Evolutionary conservation across 2,113 vertebrate genomes (phyloP).

Genomic region (Mionectes macconnelli): DNA sequence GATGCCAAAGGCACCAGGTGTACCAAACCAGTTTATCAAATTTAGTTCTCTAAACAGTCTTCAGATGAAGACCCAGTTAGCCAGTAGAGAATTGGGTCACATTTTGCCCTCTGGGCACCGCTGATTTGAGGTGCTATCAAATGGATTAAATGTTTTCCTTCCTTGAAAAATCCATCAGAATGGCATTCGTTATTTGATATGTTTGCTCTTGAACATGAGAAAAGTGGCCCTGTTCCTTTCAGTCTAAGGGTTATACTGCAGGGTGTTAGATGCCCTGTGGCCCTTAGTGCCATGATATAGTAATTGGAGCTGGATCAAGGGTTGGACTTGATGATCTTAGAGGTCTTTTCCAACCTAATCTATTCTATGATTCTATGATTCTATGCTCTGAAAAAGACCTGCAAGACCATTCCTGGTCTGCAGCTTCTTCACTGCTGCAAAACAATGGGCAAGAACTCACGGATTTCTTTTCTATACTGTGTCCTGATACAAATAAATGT

Average conservation of each 20-base stretch:
- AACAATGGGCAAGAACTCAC: background rate
- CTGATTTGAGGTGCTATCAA: background rate
- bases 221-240: background rate
- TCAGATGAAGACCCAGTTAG: background rate
- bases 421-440: background rate
- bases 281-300: too few species aligned
- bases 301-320: too few species aligned
- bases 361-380: too few species aligned
- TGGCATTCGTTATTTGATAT: background rate
- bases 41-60: background rate
- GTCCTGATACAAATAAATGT: background rate
- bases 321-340: too few species aligned
- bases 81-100: background rate
- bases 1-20: background rate
- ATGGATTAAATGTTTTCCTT: background rate
- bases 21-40: background rate
- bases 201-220: background rate
- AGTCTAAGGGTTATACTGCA: background rate
- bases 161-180: background rate
- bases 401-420: background rate
- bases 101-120: background rate
- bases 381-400: background rate
- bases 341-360: too few species aligned
- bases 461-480: background rate
- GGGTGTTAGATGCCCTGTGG: background rate